Conservation (phyloP, 2,888 invertebrate species). For the Branchipolynoe longqiensis region DNA sequence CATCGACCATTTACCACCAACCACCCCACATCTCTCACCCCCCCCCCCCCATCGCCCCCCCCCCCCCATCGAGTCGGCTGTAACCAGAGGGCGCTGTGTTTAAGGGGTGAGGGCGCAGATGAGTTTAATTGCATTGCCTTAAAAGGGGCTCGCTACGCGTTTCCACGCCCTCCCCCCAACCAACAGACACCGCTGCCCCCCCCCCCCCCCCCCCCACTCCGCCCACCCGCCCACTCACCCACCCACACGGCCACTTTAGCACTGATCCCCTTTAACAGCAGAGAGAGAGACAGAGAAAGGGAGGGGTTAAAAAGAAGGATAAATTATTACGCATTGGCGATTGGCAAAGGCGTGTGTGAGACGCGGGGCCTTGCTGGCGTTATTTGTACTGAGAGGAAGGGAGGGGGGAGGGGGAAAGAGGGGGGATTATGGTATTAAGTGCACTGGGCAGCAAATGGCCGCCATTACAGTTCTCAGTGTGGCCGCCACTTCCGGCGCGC, state of each 20-base stretch:
- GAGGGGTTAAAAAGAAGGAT: constrained; percentile 53
- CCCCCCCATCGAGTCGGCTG: not conserved
- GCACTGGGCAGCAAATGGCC: constrained; percentile 41
- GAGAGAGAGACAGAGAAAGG: too few species aligned
- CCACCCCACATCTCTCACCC: not conserved
- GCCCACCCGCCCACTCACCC: not conserved
- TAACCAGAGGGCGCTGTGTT: not conserved
- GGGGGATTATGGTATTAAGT: constrained; percentile 53
- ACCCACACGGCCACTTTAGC: not conserved
- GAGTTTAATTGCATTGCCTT: not conserved
- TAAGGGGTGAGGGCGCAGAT: too few species aligned
- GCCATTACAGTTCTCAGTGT: constrained; percentile 7
- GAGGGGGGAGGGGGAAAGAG: constrained; percentile 9
- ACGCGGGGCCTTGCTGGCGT: too few species aligned
- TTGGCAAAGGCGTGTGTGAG: too few species aligned
- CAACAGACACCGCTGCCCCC: not conserved
- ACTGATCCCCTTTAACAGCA: constrained; percentile 22
- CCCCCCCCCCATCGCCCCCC: not conserved
- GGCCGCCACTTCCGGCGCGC: constrained; percentile 16
- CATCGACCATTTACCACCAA: not conserved
- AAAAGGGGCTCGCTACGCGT: not conserved
- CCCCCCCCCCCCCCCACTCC: not conserved
- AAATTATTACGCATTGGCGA: constrained; percentile 50
- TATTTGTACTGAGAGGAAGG: not conserved
- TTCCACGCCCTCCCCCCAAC: not conserved